Percentiles rank a stretch among this genome's conserved stretches.
Conservation (phyloP, 2,888 invertebrate species). For the Apotomis capreana region DNA sequence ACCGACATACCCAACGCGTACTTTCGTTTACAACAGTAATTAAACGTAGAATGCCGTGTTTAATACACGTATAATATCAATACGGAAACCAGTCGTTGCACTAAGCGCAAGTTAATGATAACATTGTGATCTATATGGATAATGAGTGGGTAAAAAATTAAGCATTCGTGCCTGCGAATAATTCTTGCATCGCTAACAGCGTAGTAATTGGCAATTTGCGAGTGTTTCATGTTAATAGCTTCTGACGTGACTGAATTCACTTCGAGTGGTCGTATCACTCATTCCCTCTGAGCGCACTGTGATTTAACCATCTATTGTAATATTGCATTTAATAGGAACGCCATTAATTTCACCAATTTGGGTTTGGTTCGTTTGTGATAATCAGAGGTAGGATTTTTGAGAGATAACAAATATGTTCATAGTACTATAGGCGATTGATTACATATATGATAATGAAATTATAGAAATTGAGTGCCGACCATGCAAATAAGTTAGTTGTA, state of each 20-base stretch:
- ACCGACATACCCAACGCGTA: not conserved
- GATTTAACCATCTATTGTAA: not conserved
- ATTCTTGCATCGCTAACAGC: conserved; percentile 38
- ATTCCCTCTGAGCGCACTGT: conserved; percentile 1
- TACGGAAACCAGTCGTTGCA: conserved; percentile 19
- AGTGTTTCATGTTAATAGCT: conserved; percentile 30
- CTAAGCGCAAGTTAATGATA: conserved; percentile 27
- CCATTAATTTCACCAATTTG: no score
- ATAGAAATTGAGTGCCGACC: no score
- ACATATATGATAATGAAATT: no score
- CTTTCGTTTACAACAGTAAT: conserved; percentile 1
- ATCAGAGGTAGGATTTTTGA: no score
- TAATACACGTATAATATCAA: conserved; percentile 1
- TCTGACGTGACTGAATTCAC: conserved; percentile 24
- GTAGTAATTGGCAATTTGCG: conserved; percentile 32
- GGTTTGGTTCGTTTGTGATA: no score
- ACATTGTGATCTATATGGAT: conserved; percentile 38
- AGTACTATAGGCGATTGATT: no score
- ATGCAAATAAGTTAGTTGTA: no score
- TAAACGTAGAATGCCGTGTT: conserved; percentile 12
- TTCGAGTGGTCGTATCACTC: conserved; percentile 9
- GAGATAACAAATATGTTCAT: no score
- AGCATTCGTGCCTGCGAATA: conserved; percentile 35
- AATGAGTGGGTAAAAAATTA: conserved; percentile 29
- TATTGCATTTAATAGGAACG: no score